A percentile compares a stretch with the other conserved stretches of the same genome.
Conservation (phyloP, 1,140 invertebrate genomes). For the Drosophila grimshawi region DNA sequence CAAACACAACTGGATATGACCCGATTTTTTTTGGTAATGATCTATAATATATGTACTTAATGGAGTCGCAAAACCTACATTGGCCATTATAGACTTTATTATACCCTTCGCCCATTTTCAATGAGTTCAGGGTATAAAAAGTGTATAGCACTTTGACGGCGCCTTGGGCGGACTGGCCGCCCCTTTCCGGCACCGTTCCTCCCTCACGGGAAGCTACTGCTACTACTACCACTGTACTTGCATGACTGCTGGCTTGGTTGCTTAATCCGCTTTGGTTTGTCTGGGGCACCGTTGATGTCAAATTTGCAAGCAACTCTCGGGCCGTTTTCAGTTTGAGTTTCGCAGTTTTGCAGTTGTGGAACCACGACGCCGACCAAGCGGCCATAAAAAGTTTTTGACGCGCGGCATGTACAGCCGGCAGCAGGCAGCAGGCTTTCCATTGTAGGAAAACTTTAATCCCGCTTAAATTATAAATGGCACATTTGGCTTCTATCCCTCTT, state of each 20-base stretch:
- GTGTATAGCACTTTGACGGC: slow-evolving; percentile 43
- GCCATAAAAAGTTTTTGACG: slow-evolving; percentile 74
- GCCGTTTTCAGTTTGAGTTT: slow-evolving; percentile 49
- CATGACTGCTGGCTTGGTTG: slow-evolving; percentile 30
- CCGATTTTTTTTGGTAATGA: too few relatives aligned
- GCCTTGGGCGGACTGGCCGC: slow-evolving; percentile 22
- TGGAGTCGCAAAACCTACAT: too few relatives aligned
- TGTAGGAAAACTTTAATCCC: slow-evolving; percentile 79
- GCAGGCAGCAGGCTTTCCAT: slow-evolving; percentile 66
- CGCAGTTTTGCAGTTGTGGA: neutral
- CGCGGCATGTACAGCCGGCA: slow-evolving; percentile 69
- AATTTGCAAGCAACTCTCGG: slow-evolving; percentile 68
- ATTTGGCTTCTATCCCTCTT: slow-evolving; percentile 60
- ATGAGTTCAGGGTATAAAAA: neutral
- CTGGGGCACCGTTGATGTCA: slow-evolving; percentile 67
- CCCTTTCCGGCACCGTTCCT: too few relatives aligned
- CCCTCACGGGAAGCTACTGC: too few relatives aligned
- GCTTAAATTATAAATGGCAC: slow-evolving; percentile 82
- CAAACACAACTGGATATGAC: too few relatives aligned
- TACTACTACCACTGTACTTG: neutral
- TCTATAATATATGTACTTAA: too few relatives aligned
- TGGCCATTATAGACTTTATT: too few relatives aligned
- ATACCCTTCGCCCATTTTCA: too few relatives aligned
- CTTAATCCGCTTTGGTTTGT: slow-evolving; percentile 80
- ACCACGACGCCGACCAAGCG: slow-evolving; percentile 5